These are phyloP conservation scores for Mythimna lalbum DNA, from an alignment of 2,888 invertebrate genomes.

Conservation along the genomic window DNA sequence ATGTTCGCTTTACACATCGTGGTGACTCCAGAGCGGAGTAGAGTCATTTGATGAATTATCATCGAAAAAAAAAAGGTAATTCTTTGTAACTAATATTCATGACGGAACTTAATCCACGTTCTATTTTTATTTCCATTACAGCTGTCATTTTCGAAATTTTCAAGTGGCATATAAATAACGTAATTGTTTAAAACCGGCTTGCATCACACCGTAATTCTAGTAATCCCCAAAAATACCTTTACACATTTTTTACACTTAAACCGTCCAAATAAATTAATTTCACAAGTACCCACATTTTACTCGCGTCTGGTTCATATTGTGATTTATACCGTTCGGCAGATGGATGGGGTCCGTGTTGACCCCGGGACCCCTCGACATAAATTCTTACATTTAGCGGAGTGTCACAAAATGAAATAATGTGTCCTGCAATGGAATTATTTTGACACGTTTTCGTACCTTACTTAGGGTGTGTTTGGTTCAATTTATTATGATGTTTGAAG, in stretches of 20 bases:
- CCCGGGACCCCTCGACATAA: slow-evolving; percentile 78
- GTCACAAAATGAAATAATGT: slow-evolving; percentile 73
- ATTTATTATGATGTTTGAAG: slow-evolving; percentile 52
- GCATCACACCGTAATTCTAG: background rate
- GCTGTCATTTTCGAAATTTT: background rate
- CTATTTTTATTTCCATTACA: background rate
- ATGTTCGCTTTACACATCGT: too few relatives aligned
- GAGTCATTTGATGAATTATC: too few relatives aligned
- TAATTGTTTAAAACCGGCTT: background rate
- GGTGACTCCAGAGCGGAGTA: too few relatives aligned
- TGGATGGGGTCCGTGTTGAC: slow-evolving; percentile 72
- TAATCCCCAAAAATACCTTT: slow-evolving; percentile 26
- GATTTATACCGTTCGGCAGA: slow-evolving; percentile 75
- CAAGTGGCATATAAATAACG: background rate
- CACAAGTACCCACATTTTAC: slow-evolving; percentile 55
- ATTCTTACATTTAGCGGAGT: slow-evolving; percentile 79
- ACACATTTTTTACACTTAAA: slow-evolving; percentile 40
- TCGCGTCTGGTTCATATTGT: slow-evolving; percentile 67
- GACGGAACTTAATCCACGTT: background rate
- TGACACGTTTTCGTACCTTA: slow-evolving; percentile 71
- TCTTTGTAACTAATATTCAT: background rate
- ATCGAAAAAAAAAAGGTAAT: too few relatives aligned
- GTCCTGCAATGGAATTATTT: slow-evolving; percentile 76
- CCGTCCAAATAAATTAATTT: slow-evolving; percentile 51
- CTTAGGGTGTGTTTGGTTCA: slow-evolving; percentile 54